Evolutionary conservation across 2,113 vertebrate genomes (phyloP), one percentile per base, ranked within the genome.

Genomic region (Ia io): DNA sequence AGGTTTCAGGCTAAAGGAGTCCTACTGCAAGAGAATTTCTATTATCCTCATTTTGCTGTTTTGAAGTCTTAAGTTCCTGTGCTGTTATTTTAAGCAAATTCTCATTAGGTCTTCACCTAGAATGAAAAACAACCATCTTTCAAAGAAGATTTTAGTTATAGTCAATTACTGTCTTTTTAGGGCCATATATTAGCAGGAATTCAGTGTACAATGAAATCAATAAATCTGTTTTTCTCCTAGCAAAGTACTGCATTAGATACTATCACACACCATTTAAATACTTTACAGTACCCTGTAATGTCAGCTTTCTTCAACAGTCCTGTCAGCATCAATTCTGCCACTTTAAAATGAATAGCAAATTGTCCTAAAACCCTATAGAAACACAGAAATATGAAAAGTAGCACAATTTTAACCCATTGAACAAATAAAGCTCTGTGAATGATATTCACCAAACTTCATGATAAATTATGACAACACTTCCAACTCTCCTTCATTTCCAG

Each of bases 11-110:
- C 42, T 14, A 86, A 90, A 49, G 23, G 17, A 91, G 32, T 32
- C 20, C 35, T 63, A 51, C 8, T 32, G 40, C n/a, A 71, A 93
- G 49, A 51, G 42, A 14, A 80, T 73, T 49, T 32, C 35, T 22
- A 17, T n/a, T 14, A 69, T 11, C 47, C 10, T 56, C 17, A 12
- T 25, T 77, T 77, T 86, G 37, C 25, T 80, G 70, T 74, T 51
- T 32, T 51, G 2, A 74, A 63, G 2, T 69, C 47, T 85, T 85
- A 84, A 37, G 53, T 30, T 67, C 28, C 32, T 56, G 56, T 77
- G 84, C n/a, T 77, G 14, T 79, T 88, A 47, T 56, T 76, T 90
- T 65, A 96, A 80, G 78, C 11, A 92, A 95, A 80, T 80, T 84
- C 44, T 93, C 69, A 32, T 28, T 74, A 85, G 25, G 17, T 79